Evolutionary conservation across 2,797 vertebrate genomes (phyloP).

Genomic region (Allobates femoralis): DNA sequence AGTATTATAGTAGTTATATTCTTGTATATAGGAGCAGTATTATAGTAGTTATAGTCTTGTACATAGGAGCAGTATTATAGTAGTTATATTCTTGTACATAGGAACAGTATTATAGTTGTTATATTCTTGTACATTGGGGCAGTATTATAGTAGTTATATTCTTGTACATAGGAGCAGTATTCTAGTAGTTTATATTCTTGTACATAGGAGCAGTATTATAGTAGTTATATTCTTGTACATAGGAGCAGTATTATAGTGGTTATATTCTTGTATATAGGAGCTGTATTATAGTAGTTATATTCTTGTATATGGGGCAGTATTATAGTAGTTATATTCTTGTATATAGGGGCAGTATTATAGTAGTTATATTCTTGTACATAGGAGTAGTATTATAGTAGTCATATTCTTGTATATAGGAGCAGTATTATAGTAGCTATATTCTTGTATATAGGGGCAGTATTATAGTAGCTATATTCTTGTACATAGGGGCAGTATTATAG

Average conservation of each 20-base stretch:
- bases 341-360: no score
- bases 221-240: constrained; percentile 4
- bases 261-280: not conserved
- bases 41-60: no score
- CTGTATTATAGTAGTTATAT: no score
- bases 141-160: constrained; percentile 4
- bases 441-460: constrained; percentile 3
- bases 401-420: no score
- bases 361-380: no score
- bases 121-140: not conserved
- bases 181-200: not conserved
- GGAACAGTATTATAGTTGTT: constrained; percentile 7
- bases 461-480: constrained; percentile 14
- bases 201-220: not conserved
- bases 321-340: no score
- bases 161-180: not conserved
- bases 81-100: constrained; percentile 14
- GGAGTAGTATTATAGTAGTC: no score
- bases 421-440: not conserved
- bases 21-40: no score
- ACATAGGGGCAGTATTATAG: not conserved
- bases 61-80: constrained; percentile 7
- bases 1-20: no score
- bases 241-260: constrained; percentile 1
- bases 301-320: no score